Evolutionary conservation across 35 echinoderm and acorn worm species (phyloP).

Genomic region (Strongylocentrotus purpuratus): DNA sequence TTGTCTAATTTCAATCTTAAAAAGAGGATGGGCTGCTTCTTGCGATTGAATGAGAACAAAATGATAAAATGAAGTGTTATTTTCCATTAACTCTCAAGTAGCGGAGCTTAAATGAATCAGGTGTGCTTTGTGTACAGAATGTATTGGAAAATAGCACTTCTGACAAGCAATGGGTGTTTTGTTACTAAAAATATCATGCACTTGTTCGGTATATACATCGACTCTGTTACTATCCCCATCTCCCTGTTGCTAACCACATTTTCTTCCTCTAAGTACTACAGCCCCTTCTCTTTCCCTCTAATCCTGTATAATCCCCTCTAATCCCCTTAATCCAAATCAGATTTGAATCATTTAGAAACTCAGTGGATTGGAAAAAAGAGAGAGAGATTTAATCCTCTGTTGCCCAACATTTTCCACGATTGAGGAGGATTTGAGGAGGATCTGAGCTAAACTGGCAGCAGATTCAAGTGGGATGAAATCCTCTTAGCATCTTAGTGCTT

Average conservation of each 20-base stretch:
- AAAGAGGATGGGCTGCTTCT: neutral
- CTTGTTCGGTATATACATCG: neutral
- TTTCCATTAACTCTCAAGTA: neutral
- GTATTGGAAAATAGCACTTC: neutral
- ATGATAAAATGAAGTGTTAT: neutral
- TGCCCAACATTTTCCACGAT: neutral
- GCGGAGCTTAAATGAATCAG: neutral
- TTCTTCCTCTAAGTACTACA: neutral
- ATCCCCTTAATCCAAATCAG: slow-evolving; percentile 2
- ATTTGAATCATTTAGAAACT: neutral
- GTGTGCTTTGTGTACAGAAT: neutral
- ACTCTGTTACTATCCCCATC: too few relatives aligned
- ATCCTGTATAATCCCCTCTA: neutral
- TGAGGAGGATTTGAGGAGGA: neutral
- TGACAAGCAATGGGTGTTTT: neutral
- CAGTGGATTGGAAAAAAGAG: neutral
- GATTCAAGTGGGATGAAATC: neutral
- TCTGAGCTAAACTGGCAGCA: neutral
- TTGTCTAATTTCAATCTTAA: neutral
- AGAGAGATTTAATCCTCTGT: neutral
- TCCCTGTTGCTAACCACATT: neutral
- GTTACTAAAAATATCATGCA: neutral
- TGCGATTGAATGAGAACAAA: neutral
- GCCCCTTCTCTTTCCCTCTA: neutral
- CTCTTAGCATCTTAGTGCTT: neutral